Evolutionary conservation across 92 coral and sea anemone species (phyloP), one percentile per base, ranked within the genome.

Genomic region (Zoanthus solanderi): DNA sequence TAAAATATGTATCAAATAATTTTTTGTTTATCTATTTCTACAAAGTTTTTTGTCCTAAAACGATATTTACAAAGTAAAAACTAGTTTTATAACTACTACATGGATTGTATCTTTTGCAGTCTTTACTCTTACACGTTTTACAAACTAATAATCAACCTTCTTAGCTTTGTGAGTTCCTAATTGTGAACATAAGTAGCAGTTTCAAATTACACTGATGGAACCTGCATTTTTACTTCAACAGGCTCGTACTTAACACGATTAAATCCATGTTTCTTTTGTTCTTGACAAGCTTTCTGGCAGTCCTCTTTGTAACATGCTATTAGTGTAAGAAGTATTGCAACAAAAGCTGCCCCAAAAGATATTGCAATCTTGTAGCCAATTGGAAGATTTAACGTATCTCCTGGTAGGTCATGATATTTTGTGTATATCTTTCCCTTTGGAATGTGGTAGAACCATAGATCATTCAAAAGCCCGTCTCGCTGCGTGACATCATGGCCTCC

Each of bases 281-380:
- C 84, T 57, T 78, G 93, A 84, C 83, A 84, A 18, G 89, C 45
- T 32, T 87, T 92, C 44, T 54, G 78, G 46, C 98, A 92, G 82
- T 97, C 99, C 45, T 94, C 95, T 47, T 93, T 96, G 86, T 97
- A 97, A 91, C 98, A 97, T 28, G 84, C 65, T 29, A 87, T 74
- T 52, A 97, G 45, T 3, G 93, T 86, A 7, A 92, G 68, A 53
- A 92, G 86, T 89, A 97, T 87, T 67, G 89, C 98, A 61, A 94
- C 85, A 28, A 79, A 73, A 52, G 96, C 78, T 65, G 90, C 91
- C 32, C 88, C 84, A 31, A 92, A 61, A 28, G 98, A 98, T 71
- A 97, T 97, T 72, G 96, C 89, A 12, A 97, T 78, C 83, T 97
- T 94, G 68, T 93, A 84, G 0, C 86, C 87, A 80, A 94, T 89